phyloP scores from a whole-genome alignment of 2,888 invertebrate genomes.

The Meiosimyza decipiens region DNA sequence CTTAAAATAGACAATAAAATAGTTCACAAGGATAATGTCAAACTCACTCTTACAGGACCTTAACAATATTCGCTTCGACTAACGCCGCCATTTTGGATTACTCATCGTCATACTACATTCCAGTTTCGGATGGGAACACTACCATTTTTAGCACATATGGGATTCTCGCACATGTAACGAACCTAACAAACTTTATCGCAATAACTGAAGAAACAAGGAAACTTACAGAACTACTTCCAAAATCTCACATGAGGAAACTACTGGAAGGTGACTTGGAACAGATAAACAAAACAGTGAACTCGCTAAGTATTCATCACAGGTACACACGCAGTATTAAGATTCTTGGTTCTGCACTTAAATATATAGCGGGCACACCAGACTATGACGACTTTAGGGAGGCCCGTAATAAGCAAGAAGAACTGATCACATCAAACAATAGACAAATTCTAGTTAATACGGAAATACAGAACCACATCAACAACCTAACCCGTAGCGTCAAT shows the following conservation, averaged over 20 bases:
- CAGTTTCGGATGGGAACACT: background rate
- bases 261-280: background rate
- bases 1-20: too few relatives aligned
- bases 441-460: too few relatives aligned
- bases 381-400: constrained; percentile 32
- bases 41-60: background rate
- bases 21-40: constrained; percentile 20
- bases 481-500: too few relatives aligned
- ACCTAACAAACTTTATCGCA: too few relatives aligned
- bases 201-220: too few relatives aligned
- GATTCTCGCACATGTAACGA: too few relatives aligned
- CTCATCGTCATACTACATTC: constrained; percentile 9
- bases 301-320: constrained; percentile 30
- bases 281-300: background rate
- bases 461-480: too few relatives aligned
- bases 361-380: constrained; percentile 34
- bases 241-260: background rate
- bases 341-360: constrained; percentile 30
- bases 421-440: too few relatives aligned
- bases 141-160: background rate
- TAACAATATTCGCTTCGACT: background rate
- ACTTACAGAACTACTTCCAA: too few relatives aligned
- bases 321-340: constrained; percentile 10
- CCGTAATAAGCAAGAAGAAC: too few relatives aligned
- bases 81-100: constrained; percentile 2